Conservation (phyloP, 2,797 vertebrate species). For the Bovichtus variegatus region DNA sequence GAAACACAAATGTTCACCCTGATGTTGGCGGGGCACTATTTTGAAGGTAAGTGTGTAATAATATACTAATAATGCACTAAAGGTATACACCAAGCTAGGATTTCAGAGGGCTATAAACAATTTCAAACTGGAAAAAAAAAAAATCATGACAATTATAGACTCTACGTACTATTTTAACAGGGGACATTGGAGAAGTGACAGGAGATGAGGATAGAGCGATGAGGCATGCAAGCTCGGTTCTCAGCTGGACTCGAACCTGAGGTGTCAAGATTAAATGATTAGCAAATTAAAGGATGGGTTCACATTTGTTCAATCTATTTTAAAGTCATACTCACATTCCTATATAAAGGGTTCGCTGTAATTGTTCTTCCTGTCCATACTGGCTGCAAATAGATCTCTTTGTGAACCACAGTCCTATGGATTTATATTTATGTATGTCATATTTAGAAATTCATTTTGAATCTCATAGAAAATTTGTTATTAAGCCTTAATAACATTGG, state of each 20-base stretch:
- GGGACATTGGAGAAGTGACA: not conserved
- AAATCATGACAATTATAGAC: not conserved
- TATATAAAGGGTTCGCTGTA: not conserved
- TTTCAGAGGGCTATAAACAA: not conserved
- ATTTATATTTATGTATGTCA: not conserved
- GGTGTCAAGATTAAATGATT: not conserved
- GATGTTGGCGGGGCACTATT: too few relatives aligned
- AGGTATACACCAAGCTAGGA: not conserved
- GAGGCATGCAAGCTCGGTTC: not conserved
- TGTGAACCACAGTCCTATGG: not conserved
- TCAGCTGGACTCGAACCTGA: not conserved
- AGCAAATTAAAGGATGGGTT: not conserved
- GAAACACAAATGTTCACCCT: not conserved
- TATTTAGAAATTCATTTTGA: not conserved
- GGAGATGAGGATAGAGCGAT: not conserved
- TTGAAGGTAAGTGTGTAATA: not conserved
- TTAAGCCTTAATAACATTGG: too few relatives aligned
- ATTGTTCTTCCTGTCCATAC: not conserved
- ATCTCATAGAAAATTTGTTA: not conserved
- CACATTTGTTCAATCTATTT: not conserved
- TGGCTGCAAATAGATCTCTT: not conserved
- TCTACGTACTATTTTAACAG: conserved; percentile 12
- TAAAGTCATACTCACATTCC: not conserved
- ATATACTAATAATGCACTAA: not conserved
- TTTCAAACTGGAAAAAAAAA: not conserved